Percentiles rank a stretch among this genome's conserved stretches.
Evolutionary conservation across 2,113 vertebrate genomes (phyloP).

Genomic region (Amazona vittata): DNA sequence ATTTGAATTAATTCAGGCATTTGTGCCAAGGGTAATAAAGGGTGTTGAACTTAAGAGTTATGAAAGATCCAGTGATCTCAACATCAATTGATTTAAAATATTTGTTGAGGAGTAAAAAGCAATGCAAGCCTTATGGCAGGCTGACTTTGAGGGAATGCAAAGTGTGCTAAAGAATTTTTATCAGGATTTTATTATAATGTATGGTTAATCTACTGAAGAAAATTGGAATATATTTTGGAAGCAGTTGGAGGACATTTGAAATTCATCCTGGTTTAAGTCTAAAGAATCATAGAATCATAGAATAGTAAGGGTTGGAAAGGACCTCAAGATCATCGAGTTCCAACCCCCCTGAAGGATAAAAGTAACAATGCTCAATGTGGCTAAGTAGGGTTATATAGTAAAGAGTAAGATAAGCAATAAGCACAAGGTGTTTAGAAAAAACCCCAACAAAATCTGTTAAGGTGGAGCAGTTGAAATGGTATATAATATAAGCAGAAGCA

Average conservation of each 20-base stretch:
- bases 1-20: conserved; percentile 42
- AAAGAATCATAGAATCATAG: background rate
- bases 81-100: conserved; percentile 39
- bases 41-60: conserved; percentile 34
- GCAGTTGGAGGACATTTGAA: conserved; percentile 65
- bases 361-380: conserved; percentile 60
- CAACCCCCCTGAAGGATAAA: conserved; percentile 16
- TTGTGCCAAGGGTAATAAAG: conserved; percentile 23
- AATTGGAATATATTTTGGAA: conserved; percentile 69
- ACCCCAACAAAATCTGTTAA: background rate
- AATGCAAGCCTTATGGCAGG: background rate
- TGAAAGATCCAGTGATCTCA: conserved; percentile 9
- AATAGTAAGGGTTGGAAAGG: too few relatives aligned
- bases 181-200: conserved; percentile 61
- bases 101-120: conserved; percentile 48
- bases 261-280: conserved; percentile 67
- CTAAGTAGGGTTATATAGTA: conserved; percentile 56
- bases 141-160: conserved; percentile 34
- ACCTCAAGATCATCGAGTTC: too few relatives aligned
- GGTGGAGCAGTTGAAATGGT: conserved; percentile 21
- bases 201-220: conserved; percentile 64
- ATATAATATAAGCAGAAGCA: background rate
- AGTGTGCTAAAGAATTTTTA: conserved; percentile 49
- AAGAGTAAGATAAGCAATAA: conserved; percentile 63
- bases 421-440: conserved; percentile 49